Evolutionary conservation across 2,888 invertebrate species (phyloP), one percentile per base, ranked within the genome.

Genomic region (Tenodera sinensis): DNA sequence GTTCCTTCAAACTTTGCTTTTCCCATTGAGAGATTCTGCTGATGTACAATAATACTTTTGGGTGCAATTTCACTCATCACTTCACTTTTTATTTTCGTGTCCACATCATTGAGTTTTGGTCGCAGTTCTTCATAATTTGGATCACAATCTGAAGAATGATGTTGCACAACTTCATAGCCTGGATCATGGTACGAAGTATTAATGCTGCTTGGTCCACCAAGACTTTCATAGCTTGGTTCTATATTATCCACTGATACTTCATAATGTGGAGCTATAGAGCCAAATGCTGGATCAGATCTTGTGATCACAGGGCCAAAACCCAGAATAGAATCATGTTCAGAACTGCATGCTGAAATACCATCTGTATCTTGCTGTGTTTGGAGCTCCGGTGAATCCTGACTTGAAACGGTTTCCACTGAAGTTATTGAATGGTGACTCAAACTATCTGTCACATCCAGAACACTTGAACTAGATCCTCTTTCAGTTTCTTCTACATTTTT

Each of bases 71-170:
- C 85, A 85, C 85, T 83, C 30, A 54, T 14, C 28, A 83, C 12
- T 30, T 87, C 82, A 89, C 30, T 54, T 83, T 89, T 71, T 34
- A 83, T 20, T 47, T 25, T 71, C 20, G 8, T 88, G 28, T 71
- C 20, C 25, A 30, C 83, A 54, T n/a, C 71, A 28, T 81, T 86
- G 3, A 88, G 54, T 91, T 95, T 95, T 30, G 95, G 95, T 90
- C 95, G 94, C 85, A 97, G 93, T 91, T 97, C 96, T 93, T 97
- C 97, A 92, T 97, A 97, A 92, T 97, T 97, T 0, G 97, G 97
- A 93, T 97, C 97, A 6, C 95, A 95, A 91, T 96, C 96, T 0
- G 95, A 89, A 27, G 85, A 83, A 27, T 88, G 20, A 14, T 85
- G 84, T 28, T 89, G 83, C 54, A 97, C 95, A 87, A 96, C 96